These are phyloP conservation scores for Allobates femoralis DNA, from an alignment of 2,797 vertebrate genomes.

Conservation along the genomic window DNA sequence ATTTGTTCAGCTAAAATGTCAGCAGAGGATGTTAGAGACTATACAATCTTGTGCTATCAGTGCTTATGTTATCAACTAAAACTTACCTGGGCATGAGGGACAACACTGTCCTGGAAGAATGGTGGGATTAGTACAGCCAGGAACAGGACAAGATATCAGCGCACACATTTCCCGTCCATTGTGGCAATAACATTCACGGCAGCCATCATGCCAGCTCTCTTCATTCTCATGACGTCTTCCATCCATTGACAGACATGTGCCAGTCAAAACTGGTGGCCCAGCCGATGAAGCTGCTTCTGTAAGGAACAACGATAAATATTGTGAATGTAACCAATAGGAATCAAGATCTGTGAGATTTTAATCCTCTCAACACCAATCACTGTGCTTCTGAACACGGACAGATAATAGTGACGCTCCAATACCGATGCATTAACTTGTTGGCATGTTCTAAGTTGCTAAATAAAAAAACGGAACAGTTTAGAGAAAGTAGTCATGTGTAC, in stretches of 20 bases:
- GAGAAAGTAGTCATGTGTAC: background rate
- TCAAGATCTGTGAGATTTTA: background rate
- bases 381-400: background rate
- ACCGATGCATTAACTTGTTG: background rate
- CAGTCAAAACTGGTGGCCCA: slow-evolving; percentile 77
- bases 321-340: background rate
- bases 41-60: background rate
- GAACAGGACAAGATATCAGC: slow-evolving; percentile 87
- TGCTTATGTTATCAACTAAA: background rate
- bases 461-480: background rate
- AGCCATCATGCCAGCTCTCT: slow-evolving; percentile 90
- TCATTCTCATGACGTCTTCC: slow-evolving; percentile 85
- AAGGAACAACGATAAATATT: slow-evolving; percentile 30
- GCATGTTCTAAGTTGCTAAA: background rate
- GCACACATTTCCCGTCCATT: slow-evolving; percentile 88
- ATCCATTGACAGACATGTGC: slow-evolving; percentile 87
- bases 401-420: background rate
- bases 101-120: slow-evolving; percentile 86
- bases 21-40: background rate
- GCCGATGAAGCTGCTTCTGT: slow-evolving; percentile 76
- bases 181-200: slow-evolving; percentile 89
- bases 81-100: slow-evolving; percentile 85
- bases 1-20: background rate
- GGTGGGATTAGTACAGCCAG: slow-evolving; percentile 82
- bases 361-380: background rate